phyloP scores from a whole-genome alignment of 35 echinoderm and acorn worm species.

The Heliocidaris erythrogramma region DNA sequence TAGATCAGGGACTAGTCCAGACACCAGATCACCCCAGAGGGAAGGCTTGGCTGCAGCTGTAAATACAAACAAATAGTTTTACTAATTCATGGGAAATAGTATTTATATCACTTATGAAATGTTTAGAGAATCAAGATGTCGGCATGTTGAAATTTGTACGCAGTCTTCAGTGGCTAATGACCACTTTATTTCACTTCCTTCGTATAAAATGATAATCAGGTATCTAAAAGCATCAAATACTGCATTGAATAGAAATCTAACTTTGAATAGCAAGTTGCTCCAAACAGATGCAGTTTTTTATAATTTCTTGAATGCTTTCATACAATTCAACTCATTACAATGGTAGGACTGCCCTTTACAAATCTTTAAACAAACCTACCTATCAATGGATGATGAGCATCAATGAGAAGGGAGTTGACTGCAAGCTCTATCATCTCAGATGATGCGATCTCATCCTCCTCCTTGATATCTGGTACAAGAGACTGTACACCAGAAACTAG shows the following conservation, averaged over 20 bases:
- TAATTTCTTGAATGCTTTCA: too few relatives aligned
- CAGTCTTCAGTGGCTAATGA: too few relatives aligned
- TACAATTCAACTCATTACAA: too few relatives aligned
- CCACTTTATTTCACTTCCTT: too few relatives aligned
- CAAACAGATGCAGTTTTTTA: too few relatives aligned
- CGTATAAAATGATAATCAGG: too few relatives aligned
- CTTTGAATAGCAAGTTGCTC: too few relatives aligned
- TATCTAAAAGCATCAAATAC: too few relatives aligned
- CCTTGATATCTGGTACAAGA: slow-evolving; percentile 46
- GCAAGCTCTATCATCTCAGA: slow-evolving; percentile 54
- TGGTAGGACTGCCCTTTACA: too few relatives aligned
- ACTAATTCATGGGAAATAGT: background rate
- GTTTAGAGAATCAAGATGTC: too few relatives aligned
- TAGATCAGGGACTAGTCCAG: slow-evolving; percentile 52
- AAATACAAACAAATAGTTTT: background rate
- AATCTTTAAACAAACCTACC: slow-evolving; percentile 41
- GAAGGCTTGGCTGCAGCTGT: slow-evolving; percentile 41
- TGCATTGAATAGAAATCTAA: too few relatives aligned
- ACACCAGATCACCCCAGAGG: slow-evolving; percentile 54
- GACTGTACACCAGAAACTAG: slow-evolving; percentile 67
- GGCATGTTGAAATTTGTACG: too few relatives aligned
- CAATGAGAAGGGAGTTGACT: slow-evolving; percentile 63
- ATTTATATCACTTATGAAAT: background rate
- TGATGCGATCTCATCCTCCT: background rate
- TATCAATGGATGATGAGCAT: slow-evolving; percentile 79